Conservation (phyloP, 1,140 invertebrate genomes). For the Meloidogyne chitwoodi region DNA sequence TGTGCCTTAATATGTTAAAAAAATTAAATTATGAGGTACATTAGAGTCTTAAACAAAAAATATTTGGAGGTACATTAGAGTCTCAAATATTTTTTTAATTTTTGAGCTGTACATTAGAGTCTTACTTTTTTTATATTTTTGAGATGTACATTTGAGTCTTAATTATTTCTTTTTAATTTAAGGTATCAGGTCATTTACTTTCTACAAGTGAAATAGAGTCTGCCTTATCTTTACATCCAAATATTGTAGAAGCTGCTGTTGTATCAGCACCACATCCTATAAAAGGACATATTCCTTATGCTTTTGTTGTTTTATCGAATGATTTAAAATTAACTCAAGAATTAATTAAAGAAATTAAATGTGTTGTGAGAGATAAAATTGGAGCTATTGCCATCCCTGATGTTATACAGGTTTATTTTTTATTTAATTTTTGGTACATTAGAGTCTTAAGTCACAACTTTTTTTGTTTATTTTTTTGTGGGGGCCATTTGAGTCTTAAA, state of each 20-base stretch:
- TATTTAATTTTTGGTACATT: not conserved
- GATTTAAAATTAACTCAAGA: slow-evolving; percentile 22
- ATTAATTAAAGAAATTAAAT: slow-evolving; percentile 35
- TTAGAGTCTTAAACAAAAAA: too few species aligned
- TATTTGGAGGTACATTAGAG: too few species aligned
- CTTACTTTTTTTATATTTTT: too few species aligned
- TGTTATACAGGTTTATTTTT: slow-evolving; percentile 65
- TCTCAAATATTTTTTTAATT: too few species aligned
- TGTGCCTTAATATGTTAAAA: too few species aligned
- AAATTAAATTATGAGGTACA: too few species aligned
- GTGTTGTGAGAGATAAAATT: slow-evolving; percentile 79
- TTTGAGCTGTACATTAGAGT: too few species aligned
- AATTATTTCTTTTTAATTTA: too few species aligned
- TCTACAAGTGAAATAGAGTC: slow-evolving; percentile 89
- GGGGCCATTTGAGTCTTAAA: too few species aligned
- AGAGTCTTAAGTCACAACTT: too few species aligned
- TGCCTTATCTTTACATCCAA: slow-evolving; percentile 76
- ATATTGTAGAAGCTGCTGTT: slow-evolving; percentile 86
- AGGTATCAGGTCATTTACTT: slow-evolving; percentile 88
- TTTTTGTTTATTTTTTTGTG: not conserved
- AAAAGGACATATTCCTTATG: slow-evolving; percentile 93
- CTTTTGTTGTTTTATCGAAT: slow-evolving; percentile 75
- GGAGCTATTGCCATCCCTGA: slow-evolving; percentile 94
- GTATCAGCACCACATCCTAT: slow-evolving; percentile 85
- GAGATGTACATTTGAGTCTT: too few species aligned